Base-by-base conservation (phyloP, 1,140 invertebrate genomes). In the Drosophila melanica region DNA sequence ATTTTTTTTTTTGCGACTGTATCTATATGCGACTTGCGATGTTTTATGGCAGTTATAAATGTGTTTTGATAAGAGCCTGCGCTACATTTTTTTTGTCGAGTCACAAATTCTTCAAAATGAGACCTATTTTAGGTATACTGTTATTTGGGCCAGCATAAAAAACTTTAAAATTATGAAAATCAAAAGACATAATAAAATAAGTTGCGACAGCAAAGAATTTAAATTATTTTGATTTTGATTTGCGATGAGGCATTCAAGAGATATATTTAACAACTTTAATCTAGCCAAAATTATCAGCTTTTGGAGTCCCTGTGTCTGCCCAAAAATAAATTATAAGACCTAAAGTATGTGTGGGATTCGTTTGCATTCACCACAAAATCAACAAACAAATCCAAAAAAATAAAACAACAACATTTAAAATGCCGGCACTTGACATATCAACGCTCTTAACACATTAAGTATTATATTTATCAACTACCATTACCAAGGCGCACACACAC, bases 381-480 rank as follows among this genome's bases (percentile, higher is more conserved):
- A 30, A 30, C 50, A 44, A 53, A 57, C 63, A 57, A 27, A 27
- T 7, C 5, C 27, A 27, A 7, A 27, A 37, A 42, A 23, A 37
- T 39, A 37, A 37, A 27, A 48, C 20, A 27, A 57, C 37, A 53
- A 57, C 63, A 57, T 35, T 48, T 37, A 50, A 37, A 59, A 74
- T 35, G 66, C 71, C 71, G 71, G 71, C 66, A 74, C 70, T 72
- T 57, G 41, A 66, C 60, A 59, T 70, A 73, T 69, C 69, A 59
- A 33, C 66, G 47, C 51, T 44, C 12, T 39, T 45, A 12, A 44
- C 30, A 37, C 47, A 57, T 50, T 48, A 45, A 60, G 48, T 50
- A 51, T 57, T 68, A 41, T 73, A 60, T 69, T 72, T 73, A 87
- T 79, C 76, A 87, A 51, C 66, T 53, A 75, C 42, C 55, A 64